Evolutionary conservation across 2,888 invertebrate species (phyloP).

Genomic region (Synergus umbraculus): DNA sequence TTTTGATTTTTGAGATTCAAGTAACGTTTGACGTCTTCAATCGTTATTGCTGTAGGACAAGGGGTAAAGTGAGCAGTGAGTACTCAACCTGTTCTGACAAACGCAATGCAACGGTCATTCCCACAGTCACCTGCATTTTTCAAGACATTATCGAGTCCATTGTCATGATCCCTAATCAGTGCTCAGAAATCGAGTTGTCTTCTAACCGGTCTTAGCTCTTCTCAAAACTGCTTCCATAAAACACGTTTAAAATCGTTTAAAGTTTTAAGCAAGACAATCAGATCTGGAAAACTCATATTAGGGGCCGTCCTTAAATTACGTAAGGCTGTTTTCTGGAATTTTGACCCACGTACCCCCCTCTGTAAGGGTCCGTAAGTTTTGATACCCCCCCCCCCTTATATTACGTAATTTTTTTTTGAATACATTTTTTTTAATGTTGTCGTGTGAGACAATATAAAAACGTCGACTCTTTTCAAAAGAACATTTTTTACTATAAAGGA

Average conservation of each 20-base stretch:
- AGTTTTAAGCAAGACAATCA: not conserved
- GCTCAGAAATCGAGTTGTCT: constrained; percentile 16
- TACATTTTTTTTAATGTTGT: too few relatives aligned
- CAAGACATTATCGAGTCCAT: constrained; percentile 66
- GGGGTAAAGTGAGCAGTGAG: constrained; percentile 25
- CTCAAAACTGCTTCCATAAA: not conserved
- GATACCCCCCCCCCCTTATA: too few relatives aligned
- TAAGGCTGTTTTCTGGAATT: too few relatives aligned
- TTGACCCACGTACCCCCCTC: too few relatives aligned
- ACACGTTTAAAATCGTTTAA: not conserved
- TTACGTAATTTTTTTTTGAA: too few relatives aligned
- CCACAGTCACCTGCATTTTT: constrained; percentile 74
- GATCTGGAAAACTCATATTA: too few relatives aligned
- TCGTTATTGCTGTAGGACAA: not conserved
- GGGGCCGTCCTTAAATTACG: too few relatives aligned
- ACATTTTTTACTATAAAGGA: too few relatives aligned
- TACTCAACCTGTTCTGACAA: constrained; percentile 68
- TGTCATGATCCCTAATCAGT: constrained; percentile 67
- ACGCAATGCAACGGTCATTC: constrained; percentile 72
- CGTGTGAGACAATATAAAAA: too few relatives aligned
- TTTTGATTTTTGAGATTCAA: not conserved
- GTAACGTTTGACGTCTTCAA: not conserved
- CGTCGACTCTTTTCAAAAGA: too few relatives aligned
- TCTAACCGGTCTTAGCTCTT: not conserved
- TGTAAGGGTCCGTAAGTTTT: too few relatives aligned